Base-by-base conservation (phyloP, 2,797 vertebrate genomes). In the Neopelma chrysocephalum region DNA sequence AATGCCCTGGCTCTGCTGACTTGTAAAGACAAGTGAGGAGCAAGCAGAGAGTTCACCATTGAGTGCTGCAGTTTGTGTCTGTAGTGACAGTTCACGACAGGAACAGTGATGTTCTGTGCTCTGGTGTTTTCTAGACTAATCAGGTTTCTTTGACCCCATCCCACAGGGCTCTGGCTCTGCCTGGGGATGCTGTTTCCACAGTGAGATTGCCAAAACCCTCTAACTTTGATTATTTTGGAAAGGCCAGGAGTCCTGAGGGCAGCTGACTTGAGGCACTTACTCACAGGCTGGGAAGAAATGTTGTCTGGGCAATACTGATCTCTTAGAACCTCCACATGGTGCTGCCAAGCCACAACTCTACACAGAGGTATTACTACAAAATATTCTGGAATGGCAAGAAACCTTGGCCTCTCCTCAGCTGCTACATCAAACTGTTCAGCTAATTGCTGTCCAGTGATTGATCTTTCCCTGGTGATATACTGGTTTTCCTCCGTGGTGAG, bases 1-100 rank as follows among this genome's bases (percentile, higher is more conserved):
- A 73, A 93, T 21, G 77, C 42, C 77, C 87, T 65, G 61, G 57
- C 87, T 89, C 80, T 94, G 85, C 90, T 96, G 94, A 83, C 93
- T 83, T 83, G 91, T 58, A 79, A 66, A 93, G 88, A 68, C 65
- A 91, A 96, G 85, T 56, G 80, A 96, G 64, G 53, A 93, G 69
- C 57, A 84, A 93, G 77, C 80, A 53, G 38, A 71, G 47, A 87
- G 91, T 69, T 97, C 90, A 91, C 65, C 80, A 73, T 31, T 57
- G 87, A 68, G 58, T 2, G 16, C 87, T 93, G 86, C 81, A 91
- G 88, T 89, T 95, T 42, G 1, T 85, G 77, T 71, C 60, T 57
- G 53, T 36, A 90, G 72, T 70, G 90, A 86, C 89, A 93, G 40
- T 32, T 93, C 72, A 61, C 32, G 83, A 89, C 75, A 89, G 71